phyloP scores from a whole-genome alignment of 2,797 vertebrate genomes.

The Coregonus suidteri region DNA sequence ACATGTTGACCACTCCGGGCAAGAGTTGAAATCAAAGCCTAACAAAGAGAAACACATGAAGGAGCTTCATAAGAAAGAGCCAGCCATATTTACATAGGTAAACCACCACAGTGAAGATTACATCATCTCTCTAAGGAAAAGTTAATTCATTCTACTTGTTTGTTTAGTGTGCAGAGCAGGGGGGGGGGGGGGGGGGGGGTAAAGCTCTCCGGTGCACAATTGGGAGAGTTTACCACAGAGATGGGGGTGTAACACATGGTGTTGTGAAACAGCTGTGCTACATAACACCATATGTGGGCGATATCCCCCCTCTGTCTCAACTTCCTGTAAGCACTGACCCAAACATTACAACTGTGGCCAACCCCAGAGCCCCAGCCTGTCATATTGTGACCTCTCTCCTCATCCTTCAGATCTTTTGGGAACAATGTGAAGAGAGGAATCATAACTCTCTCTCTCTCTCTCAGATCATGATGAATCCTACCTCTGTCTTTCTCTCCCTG shows the following conservation, averaged over 20 bases:
- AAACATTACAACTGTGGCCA: not conserved
- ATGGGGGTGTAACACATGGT: not conserved
- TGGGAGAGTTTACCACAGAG: not conserved
- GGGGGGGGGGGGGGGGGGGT: not conserved
- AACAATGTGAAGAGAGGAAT: not conserved
- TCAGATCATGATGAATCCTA: conserved; percentile 27
- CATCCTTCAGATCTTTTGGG: not conserved
- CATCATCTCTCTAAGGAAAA: not conserved
- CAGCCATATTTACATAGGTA: not conserved
- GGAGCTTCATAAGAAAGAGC: not conserved
- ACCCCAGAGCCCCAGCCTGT: conserved; percentile 1
- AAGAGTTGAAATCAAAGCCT: conserved; percentile 77
- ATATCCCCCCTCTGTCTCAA: not conserved
- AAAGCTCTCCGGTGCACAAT: not conserved
- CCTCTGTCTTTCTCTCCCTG: conserved; percentile 60
- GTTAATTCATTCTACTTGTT: not conserved
- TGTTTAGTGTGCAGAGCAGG: not conserved
- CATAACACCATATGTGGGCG: not conserved
- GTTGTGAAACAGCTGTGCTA: not conserved
- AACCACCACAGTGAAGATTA: not conserved
- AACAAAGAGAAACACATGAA: conserved; percentile 25
- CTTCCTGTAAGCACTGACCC: not conserved
- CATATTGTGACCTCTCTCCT: not conserved
- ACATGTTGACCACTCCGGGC: conserved; percentile 75
- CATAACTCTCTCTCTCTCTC: not conserved